These are phyloP conservation scores for Caenorhabditis wallacei DNA, from an alignment of 2,888 invertebrate genomes.

Conservation along the genomic window DNA sequence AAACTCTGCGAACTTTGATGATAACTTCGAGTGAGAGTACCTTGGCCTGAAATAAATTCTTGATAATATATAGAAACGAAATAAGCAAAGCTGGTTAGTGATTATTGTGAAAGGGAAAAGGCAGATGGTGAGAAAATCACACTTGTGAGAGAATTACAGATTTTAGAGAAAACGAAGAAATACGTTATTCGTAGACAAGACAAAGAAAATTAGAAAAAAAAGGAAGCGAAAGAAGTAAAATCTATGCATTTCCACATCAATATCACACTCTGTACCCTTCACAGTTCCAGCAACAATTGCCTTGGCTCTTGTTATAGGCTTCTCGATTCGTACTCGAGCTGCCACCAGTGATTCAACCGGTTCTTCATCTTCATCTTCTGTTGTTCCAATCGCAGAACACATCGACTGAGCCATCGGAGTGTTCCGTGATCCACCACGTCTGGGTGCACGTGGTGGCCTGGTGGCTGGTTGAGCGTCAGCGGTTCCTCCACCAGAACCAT, in stretches of 20 bases:
- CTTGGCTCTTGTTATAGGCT: slow-evolving; percentile 29
- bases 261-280: slow-evolving; percentile 3
- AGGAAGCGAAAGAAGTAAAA: background rate
- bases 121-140: too few species aligned
- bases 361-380: slow-evolving; percentile 51
- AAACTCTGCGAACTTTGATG: slow-evolving; percentile 81
- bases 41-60: slow-evolving; percentile 74
- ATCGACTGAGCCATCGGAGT: slow-evolving; percentile 66
- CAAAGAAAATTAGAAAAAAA: background rate
- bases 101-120: background rate
- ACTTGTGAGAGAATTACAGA: background rate
- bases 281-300: slow-evolving; percentile 23
- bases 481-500: background rate
- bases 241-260: too few species aligned
- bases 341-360: slow-evolving; percentile 29
- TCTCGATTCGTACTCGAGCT: slow-evolving; percentile 39
- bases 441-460: slow-evolving; percentile 45
- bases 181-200: background rate
- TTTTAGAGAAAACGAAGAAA: background rate
- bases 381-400: slow-evolving; percentile 54
- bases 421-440: slow-evolving; percentile 36
- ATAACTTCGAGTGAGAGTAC: slow-evolving; percentile 80
- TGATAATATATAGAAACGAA: background rate
- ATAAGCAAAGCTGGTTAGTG: background rate
- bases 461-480: background rate